These are phyloP conservation scores for Daubentonia madagascariensis DNA, from an alignment of 2,113 vertebrate genomes.

Conservation along the genomic window DNA sequence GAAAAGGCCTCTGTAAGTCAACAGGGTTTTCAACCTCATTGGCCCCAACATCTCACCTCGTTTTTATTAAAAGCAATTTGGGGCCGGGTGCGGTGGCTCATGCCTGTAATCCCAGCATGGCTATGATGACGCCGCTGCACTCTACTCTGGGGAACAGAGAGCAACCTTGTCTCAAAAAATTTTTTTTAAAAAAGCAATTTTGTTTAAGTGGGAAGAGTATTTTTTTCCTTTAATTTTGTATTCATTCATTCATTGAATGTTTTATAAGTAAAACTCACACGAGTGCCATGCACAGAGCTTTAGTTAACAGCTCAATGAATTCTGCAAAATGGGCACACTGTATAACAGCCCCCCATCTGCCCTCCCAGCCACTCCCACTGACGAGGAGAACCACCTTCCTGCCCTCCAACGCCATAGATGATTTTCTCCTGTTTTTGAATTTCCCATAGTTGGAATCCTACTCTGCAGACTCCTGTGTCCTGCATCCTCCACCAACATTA, in stretches of 20 bases:
- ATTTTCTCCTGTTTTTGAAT: not conserved
- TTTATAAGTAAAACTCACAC: not conserved
- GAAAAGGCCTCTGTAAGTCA: not conserved
- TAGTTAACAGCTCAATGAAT: not conserved
- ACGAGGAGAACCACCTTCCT: not conserved
- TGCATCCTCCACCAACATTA: not conserved
- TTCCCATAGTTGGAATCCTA: not conserved
- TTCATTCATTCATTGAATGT: not conserved
- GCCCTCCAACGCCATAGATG: no score
- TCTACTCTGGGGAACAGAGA: no score
- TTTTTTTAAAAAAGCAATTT: not conserved
- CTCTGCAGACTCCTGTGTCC: not conserved
- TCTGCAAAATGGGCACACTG: not conserved
- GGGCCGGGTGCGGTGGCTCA: no score
- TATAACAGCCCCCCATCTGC: not conserved
- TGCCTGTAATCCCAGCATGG: no score
- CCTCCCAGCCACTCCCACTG: not conserved
- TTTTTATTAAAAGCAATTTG: not conserved
- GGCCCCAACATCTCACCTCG: not conserved
- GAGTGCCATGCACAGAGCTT: not conserved
- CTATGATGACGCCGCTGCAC: no score
- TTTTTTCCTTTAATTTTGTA: not conserved
- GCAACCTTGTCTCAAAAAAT: no score
- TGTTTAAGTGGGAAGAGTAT: not conserved
- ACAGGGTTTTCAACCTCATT: not conserved